phyloP scores from a whole-genome alignment of 2,888 invertebrate species.

The Drosophila atripex region DNA sequence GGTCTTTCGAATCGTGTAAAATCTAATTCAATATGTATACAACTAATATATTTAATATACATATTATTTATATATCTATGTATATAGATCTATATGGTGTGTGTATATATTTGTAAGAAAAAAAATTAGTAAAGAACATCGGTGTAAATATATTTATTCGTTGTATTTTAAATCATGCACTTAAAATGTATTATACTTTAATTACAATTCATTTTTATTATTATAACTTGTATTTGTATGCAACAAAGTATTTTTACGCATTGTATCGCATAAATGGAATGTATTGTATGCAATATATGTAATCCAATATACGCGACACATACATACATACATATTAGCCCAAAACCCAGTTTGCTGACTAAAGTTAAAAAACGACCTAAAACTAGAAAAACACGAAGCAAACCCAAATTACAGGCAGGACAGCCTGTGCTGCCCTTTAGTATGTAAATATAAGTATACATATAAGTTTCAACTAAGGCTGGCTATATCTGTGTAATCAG shows the following conservation, averaged over 20 bases:
- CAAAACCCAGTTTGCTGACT: conserved; percentile 59
- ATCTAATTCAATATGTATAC: conserved; percentile 72
- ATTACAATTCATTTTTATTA: conserved; percentile 54
- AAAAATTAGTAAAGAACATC: conserved; percentile 65
- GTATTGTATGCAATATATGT: conserved; percentile 39
- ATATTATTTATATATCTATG: conserved; percentile 57
- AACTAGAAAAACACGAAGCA: conserved; percentile 62
- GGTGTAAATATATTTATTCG: conserved; percentile 79
- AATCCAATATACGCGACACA: conserved; percentile 52
- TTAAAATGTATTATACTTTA: conserved; percentile 55
- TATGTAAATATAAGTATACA: background rate
- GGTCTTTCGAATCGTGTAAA: conserved; percentile 61
- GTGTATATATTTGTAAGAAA: conserved; percentile 66
- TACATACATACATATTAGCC: conserved; percentile 45
- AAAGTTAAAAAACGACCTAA: conserved; percentile 63
- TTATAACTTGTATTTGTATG: conserved; percentile 46
- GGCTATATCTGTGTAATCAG: conserved; percentile 21
- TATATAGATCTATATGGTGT: conserved; percentile 48
- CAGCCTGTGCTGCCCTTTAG: conserved; percentile 6
- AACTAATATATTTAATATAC: conserved; percentile 65
- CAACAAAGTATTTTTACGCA: conserved; percentile 51
- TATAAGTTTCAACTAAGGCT: conserved; percentile 60
- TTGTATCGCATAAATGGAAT: conserved; percentile 49
- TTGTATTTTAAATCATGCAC: conserved; percentile 79
- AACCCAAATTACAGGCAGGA: conserved; percentile 56